phyloP scores from a whole-genome alignment of 2,113 vertebrate species.

The Circaetus cinerascens region DNA sequence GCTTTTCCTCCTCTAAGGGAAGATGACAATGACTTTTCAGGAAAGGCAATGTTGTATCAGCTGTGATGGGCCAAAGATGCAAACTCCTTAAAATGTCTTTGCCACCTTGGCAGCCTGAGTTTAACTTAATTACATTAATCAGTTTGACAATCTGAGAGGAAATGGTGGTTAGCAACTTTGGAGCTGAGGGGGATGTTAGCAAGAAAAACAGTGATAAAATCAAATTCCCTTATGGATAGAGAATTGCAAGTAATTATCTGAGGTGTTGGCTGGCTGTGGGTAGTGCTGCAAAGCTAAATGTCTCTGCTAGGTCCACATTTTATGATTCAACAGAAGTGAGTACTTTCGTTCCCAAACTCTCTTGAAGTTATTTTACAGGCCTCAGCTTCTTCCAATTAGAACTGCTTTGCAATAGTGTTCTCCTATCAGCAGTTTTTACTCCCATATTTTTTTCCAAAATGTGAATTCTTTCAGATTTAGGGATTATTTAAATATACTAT shows the following conservation, averaged over 20 bases:
- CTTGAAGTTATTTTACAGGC: background rate
- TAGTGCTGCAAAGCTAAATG: background rate
- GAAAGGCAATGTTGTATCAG: background rate
- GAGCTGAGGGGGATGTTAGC: background rate
- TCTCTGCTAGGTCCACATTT: background rate
- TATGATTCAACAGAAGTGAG: background rate
- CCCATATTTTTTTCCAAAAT: background rate
- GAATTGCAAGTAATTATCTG: background rate
- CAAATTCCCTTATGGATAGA: background rate
- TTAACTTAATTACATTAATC: constrained; percentile 9
- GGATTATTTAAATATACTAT: background rate
- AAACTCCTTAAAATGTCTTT: background rate
- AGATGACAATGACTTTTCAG: background rate
- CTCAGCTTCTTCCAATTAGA: background rate
- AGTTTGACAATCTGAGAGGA: background rate
- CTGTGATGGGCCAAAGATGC: background rate
- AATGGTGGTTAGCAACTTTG: background rate
- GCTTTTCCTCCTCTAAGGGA: background rate
- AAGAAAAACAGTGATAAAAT: background rate
- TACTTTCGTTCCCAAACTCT: background rate
- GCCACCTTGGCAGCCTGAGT: background rate
- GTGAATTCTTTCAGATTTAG: background rate
- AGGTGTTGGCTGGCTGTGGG: background rate
- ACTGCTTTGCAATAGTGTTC: background rate
- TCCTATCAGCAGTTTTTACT: background rate